These are phyloP conservation scores for Ariolimax columbianus DNA, from an alignment of 2,888 invertebrate species.

Conservation along the genomic window DNA sequence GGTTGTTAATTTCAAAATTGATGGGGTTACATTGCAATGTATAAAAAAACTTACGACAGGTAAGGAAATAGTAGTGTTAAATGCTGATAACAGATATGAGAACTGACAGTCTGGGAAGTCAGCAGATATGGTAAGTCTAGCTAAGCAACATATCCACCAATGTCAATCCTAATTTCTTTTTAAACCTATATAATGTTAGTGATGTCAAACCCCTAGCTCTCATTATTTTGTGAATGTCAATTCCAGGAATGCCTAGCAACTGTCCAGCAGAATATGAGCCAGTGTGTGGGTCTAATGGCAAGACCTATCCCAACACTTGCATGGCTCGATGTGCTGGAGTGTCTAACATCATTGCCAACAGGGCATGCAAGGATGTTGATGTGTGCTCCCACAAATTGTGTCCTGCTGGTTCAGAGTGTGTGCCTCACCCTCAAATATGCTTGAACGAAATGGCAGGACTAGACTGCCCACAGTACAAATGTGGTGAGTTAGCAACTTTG, in stretches of 20 bases:
- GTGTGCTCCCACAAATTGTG: conserved; percentile 51
- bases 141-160: no score
- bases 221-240: neutral
- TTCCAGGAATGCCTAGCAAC: conserved; percentile 86
- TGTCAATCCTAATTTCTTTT: no score
- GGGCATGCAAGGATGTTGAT: conserved; percentile 49
- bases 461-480: conserved; percentile 88
- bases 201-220: neutral
- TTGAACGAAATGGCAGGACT: conserved; percentile 86
- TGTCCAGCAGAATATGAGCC: conserved; percentile 91
- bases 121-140: no score
- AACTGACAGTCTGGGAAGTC: no score
- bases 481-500: conserved; percentile 83
- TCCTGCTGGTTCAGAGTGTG: conserved; percentile 81
- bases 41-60: no score
- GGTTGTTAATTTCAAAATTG: no score
- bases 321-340: conserved; percentile 83
- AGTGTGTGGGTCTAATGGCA: conserved; percentile 88
- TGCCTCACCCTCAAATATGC: conserved; percentile 87
- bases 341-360: conserved; percentile 38
- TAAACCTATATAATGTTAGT: neutral
- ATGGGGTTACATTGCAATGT: no score
- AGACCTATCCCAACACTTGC: conserved; percentile 91
- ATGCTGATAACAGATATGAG: no score
- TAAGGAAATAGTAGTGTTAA: no score